Evolutionary conservation across 1,140 invertebrate species (phyloP), one percentile per base, ranked within the genome.

Genomic region (Cyclargus thomasi): DNA sequence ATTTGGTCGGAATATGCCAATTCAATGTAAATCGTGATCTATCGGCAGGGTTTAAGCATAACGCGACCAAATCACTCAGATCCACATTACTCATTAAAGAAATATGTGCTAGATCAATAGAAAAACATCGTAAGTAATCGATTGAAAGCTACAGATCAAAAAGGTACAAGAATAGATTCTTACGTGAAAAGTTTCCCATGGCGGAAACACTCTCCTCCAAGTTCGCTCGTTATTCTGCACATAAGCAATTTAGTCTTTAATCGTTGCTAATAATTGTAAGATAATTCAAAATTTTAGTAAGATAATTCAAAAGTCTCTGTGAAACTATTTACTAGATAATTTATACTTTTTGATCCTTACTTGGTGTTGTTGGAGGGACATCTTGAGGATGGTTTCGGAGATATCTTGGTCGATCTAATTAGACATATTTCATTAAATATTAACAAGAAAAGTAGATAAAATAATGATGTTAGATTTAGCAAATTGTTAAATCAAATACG

Each of bases 351-450:
- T 14, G 39, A 8, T 47, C 11, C 55, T 59, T 59, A 59, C 55
- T 18, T 18, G 55, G 18, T 59, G 8, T 8, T 20, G 55, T 21
- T 18, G 55, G 1, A 20, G 17, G 18, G 55, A 10, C 55, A 59
- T 20, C 55, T 10, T 18, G 18, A 59, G 55, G 2, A 59, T 18
- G 10, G 55, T 59, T 8, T 59, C 55, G 20, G 55, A 59, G 10
- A 59, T 59, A 21, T 59, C 55, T 59, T 59, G 55, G 10, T 59
- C 55, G 18, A 59, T 59, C 55, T 59, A 59, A 59, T 20, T 20
- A 16, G 18, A 17, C 14, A 14, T 59, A 59, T 21, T 0, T 47
- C 0, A 29, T 7, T 29, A 29, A 29, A 29, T 3, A 29, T 29
- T 0, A 0, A 29, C 5, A 3, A 29, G 0, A 4, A 7, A 29